Evolutionary conservation across 2,113 vertebrate genomes (phyloP).

Genomic region (Aptenodytes forsteri): DNA sequence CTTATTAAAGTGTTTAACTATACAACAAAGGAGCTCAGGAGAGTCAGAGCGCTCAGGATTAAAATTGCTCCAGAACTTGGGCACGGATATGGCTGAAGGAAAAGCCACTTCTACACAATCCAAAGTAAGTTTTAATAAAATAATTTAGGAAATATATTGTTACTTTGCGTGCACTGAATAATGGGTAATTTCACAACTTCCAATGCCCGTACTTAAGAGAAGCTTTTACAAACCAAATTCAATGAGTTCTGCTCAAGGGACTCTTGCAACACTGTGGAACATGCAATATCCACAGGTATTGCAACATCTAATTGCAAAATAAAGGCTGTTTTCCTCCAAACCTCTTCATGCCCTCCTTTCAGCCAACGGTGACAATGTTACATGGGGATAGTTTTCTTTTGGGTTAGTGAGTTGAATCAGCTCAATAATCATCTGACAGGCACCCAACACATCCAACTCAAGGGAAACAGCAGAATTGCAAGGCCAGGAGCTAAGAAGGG

Average conservation of each 20-base stretch:
- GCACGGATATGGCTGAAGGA: not conserved
- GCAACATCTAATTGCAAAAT: slow-evolving; percentile 63
- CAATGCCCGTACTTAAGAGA: not conserved
- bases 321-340: slow-evolving; percentile 24
- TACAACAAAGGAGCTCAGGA: not conserved
- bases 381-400: not conserved
- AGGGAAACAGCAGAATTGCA: not conserved
- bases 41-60: not conserved
- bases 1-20: not conserved
- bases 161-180: not conserved
- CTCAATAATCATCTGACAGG: not conserved
- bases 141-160: not conserved
- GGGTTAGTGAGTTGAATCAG: not conserved
- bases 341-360: not conserved
- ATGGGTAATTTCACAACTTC: slow-evolving; percentile 47
- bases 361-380: not conserved
- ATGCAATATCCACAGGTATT: slow-evolving; percentile 59
- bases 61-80: not conserved
- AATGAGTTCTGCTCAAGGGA: slow-evolving; percentile 54
- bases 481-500: not conserved
- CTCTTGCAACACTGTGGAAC: slow-evolving; percentile 40
- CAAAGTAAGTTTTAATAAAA: not conserved
- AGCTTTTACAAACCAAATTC: slow-evolving; percentile 48
- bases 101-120: not conserved
- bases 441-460: not conserved